Evolutionary conservation across 1,140 invertebrate species (phyloP), one percentile per base, ranked within the genome.

Genomic region (Notospermus geniculatus): DNA sequence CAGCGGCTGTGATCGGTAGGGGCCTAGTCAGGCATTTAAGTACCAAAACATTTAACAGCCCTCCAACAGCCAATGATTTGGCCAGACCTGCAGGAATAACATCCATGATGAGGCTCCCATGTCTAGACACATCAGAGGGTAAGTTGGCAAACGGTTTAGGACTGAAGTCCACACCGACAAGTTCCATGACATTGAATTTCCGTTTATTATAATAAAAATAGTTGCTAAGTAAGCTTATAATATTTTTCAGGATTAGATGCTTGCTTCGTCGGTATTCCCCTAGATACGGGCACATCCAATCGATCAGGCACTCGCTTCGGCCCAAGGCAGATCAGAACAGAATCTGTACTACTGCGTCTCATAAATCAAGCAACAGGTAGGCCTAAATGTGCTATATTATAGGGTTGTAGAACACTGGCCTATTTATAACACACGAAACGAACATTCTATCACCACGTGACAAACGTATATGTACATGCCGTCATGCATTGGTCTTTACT

Each of bases 241-340:
- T n/a, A n/a, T n/a, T n/a, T n/a, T 64, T 46, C 62, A 80, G 78
- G 74, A 54, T 64, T 81, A 23, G 69, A 79, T 66, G 77, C 71
- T 15, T 80, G 80, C 63, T 76, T 80, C 62, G 68, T 80, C 27
- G 78, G 80, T 7, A 70, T 80, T 46, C 78, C 78, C 0, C 54
- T 80, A 27, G 80, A 81, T 55, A 59, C 66, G 17, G 78, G 80
- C 7, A 72, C 77, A 17, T 80, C 77, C 19, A 77, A 79, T 58
- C 63, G 77, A 43, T 67, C 80, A 9, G 80, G 80, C 0, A 73
- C 76, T 17, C 57, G 80, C 52, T 70, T 74, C 65, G 80, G 80
- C 28, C 80, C 80, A 27, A 50, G 80, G 36, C 75, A 78, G 52
- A 79, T 81, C 7, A 62, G 80, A 29, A 59, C 70, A 9, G 80